phyloP scores from a whole-genome alignment of 2,113 vertebrate genomes.

The Hippotragus niger region DNA sequence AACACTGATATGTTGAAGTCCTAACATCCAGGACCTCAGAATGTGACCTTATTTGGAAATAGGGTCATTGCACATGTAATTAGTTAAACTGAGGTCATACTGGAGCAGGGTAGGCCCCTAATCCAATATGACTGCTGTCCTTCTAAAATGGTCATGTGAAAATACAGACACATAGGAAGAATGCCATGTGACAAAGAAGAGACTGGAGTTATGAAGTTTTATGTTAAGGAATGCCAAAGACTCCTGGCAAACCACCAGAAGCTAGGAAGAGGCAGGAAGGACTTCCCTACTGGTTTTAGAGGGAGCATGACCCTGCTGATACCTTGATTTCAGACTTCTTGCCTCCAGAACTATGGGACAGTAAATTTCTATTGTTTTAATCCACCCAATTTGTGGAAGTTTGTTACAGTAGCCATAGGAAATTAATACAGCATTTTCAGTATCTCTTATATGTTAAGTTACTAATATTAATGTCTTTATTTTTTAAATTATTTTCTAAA shows the following conservation, averaged over 20 bases:
- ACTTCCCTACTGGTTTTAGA: too few species aligned
- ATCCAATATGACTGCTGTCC: background rate
- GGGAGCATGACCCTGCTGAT: too few species aligned
- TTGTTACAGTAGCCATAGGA: background rate
- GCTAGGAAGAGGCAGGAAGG: too few species aligned
- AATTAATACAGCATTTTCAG: background rate
- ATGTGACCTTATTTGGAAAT: background rate
- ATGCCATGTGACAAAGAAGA: too few species aligned
- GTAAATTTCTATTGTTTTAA: too few species aligned
- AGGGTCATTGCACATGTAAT: background rate
- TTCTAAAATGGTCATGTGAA: conserved; percentile 15
- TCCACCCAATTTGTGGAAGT: too few species aligned
- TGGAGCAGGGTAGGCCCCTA: background rate
- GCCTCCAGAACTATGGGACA: too few species aligned
- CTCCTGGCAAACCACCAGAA: too few species aligned
- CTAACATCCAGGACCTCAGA: background rate
- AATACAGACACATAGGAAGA: background rate
- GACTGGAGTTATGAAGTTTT: too few species aligned
- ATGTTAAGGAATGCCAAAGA: too few species aligned
- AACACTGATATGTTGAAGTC: background rate
- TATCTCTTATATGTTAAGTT: background rate
- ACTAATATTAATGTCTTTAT: background rate
- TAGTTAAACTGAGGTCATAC: background rate
- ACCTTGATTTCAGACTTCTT: too few species aligned
- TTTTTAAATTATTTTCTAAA: background rate